Percentiles rank a stretch among this genome's conserved stretches.
These are phyloP conservation scores for Aphidius ervi DNA, from an alignment of 1,140 invertebrate species.

Conservation along the genomic window DNA sequence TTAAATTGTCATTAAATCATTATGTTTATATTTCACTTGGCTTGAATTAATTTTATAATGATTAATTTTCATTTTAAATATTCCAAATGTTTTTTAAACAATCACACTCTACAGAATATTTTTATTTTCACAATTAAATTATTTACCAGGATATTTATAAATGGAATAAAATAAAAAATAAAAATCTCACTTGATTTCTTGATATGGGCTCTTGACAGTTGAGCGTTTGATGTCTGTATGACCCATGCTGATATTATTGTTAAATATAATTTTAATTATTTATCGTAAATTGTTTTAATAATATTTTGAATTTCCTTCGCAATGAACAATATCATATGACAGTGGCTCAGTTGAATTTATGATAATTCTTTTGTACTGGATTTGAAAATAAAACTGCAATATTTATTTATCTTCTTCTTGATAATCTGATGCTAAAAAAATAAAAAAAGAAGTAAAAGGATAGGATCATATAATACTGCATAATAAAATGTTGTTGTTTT, in stretches of 20 bases:
- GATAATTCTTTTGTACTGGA: conserved; percentile 15
- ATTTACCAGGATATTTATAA: no score
- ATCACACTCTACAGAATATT: no score
- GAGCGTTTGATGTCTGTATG: conserved; percentile 27
- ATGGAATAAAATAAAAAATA: conserved; percentile 2
- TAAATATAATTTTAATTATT: neutral
- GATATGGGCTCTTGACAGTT: conserved; percentile 35
- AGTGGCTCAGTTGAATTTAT: conserved; percentile 22
- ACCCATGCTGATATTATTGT: conserved; percentile 34
- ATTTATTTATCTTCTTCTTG: neutral
- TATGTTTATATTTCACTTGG: no score
- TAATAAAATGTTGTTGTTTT: neutral
- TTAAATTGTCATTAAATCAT: no score
- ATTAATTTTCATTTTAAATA: no score
- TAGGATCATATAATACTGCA: neutral
- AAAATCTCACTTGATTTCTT: conserved; percentile 38
- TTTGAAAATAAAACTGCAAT: conserved; percentile 10
- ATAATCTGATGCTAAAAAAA: neutral
- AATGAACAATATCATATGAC: conserved; percentile 17
- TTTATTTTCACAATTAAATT: no score
- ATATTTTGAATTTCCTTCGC: conserved; percentile 16
- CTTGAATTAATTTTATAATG: no score
- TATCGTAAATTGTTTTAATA: neutral
- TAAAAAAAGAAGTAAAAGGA: neutral
- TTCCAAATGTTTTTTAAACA: no score